Evolutionary conservation across 2,113 vertebrate species (phyloP).

Genomic region (Hassar affinis): DNA sequence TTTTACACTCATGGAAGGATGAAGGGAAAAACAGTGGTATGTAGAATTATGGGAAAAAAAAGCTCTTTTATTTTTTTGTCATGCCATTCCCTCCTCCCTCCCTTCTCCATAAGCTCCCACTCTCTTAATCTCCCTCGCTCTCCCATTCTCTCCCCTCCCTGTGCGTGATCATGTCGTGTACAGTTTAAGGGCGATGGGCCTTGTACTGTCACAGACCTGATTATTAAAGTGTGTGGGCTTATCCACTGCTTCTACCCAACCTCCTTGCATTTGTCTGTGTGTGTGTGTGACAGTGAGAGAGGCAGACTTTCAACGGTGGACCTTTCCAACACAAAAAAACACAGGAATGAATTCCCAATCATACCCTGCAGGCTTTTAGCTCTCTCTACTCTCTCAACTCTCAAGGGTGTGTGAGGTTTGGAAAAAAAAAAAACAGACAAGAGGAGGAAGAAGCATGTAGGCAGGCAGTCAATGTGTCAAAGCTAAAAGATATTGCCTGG

Average conservation of each 20-base stretch:
- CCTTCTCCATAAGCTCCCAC: slow-evolving; percentile 1
- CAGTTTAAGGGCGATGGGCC: slow-evolving; percentile 28
- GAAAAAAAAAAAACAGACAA: neutral
- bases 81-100: slow-evolving; percentile 37
- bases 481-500: neutral
- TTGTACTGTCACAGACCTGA: slow-evolving; percentile 31
- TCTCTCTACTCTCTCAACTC: slow-evolving; percentile 3
- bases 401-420: slow-evolving; percentile 33
- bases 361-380: slow-evolving; percentile 27
- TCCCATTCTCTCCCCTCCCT: neutral
- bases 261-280: neutral
- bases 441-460: neutral
- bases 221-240: slow-evolving; percentile 28
- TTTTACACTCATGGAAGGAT: slow-evolving; percentile 48
- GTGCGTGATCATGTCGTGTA: neutral
- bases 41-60: slow-evolving; percentile 55
- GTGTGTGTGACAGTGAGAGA: neutral
- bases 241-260: slow-evolving; percentile 2
- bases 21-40: slow-evolving; percentile 38
- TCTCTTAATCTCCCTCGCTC: slow-evolving; percentile 11
- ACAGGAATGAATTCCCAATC: slow-evolving; percentile 35
- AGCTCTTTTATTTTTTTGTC: slow-evolving; percentile 51
- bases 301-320: slow-evolving; percentile 4
- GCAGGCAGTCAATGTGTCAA: slow-evolving; percentile 24
- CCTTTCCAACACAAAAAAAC: slow-evolving; percentile 4